These are phyloP conservation scores for Halictus ligatus DNA, from an alignment of 2,888 invertebrate species.

Conservation along the genomic window DNA sequence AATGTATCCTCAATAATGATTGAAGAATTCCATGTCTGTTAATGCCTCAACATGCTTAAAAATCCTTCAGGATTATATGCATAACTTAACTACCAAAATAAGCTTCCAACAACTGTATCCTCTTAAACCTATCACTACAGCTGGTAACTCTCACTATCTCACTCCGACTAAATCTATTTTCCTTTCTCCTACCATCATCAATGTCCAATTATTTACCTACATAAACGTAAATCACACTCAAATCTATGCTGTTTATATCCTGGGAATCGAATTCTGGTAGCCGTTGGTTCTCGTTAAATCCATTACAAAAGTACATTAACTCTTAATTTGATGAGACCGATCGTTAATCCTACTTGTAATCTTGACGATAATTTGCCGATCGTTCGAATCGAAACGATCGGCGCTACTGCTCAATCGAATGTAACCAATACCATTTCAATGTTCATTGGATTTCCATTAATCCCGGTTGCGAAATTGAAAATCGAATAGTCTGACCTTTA, in stretches of 20 bases:
- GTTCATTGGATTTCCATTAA: not conserved
- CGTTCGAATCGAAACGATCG: not conserved
- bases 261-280: constrained; percentile 54
- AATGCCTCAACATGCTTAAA: not conserved
- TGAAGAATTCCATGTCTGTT: too few relatives aligned
- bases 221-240: constrained; percentile 56
- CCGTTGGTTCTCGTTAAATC: constrained; percentile 36
- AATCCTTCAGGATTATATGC: not conserved
- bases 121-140: not conserved
- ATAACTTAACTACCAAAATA: not conserved
- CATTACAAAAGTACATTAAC: constrained; percentile 21
- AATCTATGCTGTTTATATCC: not conserved
- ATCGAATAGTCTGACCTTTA: not conserved
- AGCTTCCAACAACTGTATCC: too few relatives aligned
- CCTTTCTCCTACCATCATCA: not conserved
- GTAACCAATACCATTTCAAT: not conserved
- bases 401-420: not conserved
- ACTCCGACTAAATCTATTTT: not conserved
- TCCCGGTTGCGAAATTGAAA: not conserved
- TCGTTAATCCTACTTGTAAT: not conserved
- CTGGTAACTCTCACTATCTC: not conserved
- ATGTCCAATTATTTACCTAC: constrained; percentile 26
- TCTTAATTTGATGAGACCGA: not conserved
- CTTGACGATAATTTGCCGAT: not conserved
- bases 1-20: too few relatives aligned